Base-by-base conservation (phyloP, 2,113 vertebrate species). In the Rhadina sibilatrix region DNA sequence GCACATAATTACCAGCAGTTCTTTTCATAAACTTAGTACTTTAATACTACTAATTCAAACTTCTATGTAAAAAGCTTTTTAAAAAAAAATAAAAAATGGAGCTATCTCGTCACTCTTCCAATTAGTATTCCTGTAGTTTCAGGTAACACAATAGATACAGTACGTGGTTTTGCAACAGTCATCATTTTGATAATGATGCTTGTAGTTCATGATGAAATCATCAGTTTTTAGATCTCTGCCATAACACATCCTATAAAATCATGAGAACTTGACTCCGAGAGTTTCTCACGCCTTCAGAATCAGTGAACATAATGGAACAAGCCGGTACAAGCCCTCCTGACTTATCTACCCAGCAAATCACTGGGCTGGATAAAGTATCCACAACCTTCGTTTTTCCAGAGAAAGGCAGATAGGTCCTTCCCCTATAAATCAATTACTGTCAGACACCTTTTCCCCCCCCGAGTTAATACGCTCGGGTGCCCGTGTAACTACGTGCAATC, bases 211-310 rank as follows among this genome's bases (percentile, higher is more conserved):
- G 98, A 98, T 98, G 98, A 98, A 98, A 98, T 98, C 98, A 98
- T 96, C 97, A 88, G 72, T 91, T 97, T 95, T 98, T 97, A 97
- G 98, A 97, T 97, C 98, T 98, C 91, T 98, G 98, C 98, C 98
- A 96, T 98, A 97, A 98, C 98, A 98, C 94, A 98, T 97, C 97
- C 97, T 97, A 96, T 97, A 98, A 96, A 98, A 98, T 98, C 99
- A 98, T 99, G 99, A 98, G 99, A 99, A 99, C 98, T 98, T 98
- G 98, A 98, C 98, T 98, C 79, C 87, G 96, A 95, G 88, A 97
- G 98, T 98, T 99, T 99, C 99, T 99, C 99, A 99, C 99, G 98
- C 99, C 98, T 97, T 98, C 98, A 98, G 98, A 96, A 95, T 90
- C 97, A 97, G 98, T 85, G 98, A 97, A 97, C 97, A 91, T 98